Percentiles rank a stretch among this genome's conserved stretches.
Evolutionary conservation across 2,113 vertebrate species (phyloP).

Genomic region (Plotosus lineatus): DNA sequence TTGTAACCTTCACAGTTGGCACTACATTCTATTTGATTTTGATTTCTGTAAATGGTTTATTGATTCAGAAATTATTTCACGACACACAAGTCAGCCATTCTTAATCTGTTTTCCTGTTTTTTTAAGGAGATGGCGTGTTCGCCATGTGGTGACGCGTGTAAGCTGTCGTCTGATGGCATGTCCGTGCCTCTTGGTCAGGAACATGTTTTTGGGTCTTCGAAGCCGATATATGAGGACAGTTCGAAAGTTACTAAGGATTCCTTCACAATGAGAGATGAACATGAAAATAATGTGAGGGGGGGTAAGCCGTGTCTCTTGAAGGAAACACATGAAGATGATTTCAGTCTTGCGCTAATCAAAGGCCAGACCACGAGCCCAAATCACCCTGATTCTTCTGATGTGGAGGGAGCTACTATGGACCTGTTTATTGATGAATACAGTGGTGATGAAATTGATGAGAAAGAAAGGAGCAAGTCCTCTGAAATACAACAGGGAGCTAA

Average conservation of each 20-base stretch:
- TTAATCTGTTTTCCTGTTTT: neutral
- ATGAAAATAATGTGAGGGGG: neutral
- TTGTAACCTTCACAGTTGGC: no score
- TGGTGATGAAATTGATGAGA: neutral
- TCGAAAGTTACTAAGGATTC: neutral
- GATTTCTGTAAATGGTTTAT: no score
- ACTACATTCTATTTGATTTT: no score
- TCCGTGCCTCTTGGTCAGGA: neutral
- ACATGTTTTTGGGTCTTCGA: neutral
- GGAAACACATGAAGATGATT: neutral
- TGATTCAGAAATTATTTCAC: no score
- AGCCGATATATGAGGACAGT: neutral
- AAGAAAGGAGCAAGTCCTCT: neutral
- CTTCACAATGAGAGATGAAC: neutral
- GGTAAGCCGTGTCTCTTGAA: constrained; percentile 1
- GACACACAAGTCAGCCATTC: no score
- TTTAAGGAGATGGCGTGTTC: neutral
- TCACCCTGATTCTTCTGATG: neutral
- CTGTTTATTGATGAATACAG: neutral
- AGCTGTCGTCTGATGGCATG: neutral
- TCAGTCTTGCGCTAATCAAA: neutral
- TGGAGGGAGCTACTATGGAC: neutral
- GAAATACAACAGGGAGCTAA: neutral
- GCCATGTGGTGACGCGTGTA: neutral
- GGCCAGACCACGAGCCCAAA: neutral